Evolutionary conservation across 1,140 invertebrate species (phyloP).

Genomic region (Antheraea mylitta): DNA sequence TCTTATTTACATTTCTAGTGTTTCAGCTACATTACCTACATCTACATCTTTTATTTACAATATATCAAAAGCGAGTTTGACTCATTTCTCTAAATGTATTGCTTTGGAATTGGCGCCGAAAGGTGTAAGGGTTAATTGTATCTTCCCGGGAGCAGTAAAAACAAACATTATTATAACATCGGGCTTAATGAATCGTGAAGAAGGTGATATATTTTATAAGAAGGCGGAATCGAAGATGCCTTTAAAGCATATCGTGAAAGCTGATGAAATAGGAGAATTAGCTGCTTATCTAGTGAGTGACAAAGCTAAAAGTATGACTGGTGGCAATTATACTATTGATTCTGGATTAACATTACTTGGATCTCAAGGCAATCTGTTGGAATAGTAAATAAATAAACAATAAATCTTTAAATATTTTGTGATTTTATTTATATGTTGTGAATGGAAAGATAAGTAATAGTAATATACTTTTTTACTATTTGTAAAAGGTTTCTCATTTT

Average conservation of each 20-base stretch:
- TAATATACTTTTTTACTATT: too few relatives aligned
- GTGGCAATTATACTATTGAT: conserved; percentile 31
- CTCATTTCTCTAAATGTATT: conserved; percentile 30
- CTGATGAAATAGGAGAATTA: conserved; percentile 34
- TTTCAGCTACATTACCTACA: background rate
- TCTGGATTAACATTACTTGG: conserved; percentile 17
- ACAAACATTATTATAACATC: conserved; percentile 29
- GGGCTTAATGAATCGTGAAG: conserved; percentile 14
- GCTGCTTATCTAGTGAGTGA: conserved; percentile 31
- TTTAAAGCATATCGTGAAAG: conserved; percentile 19
- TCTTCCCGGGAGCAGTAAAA: conserved; percentile 31
- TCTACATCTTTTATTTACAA: conserved; percentile 16
- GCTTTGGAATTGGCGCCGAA: conserved; percentile 33
- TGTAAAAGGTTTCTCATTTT: too few relatives aligned
- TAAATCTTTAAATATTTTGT: too few relatives aligned
- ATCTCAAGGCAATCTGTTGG: background rate
- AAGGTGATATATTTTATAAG: conserved; percentile 17
- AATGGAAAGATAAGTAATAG: too few relatives aligned
- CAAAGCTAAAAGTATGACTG: conserved; percentile 35
- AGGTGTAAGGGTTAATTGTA: conserved; percentile 38
- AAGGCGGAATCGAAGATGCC: background rate
- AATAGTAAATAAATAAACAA: too few relatives aligned
- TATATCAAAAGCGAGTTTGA: conserved; percentile 27
- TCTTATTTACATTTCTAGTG: conserved; percentile 36
- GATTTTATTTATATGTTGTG: too few relatives aligned